phyloP scores from a whole-genome alignment of 2,888 invertebrate genomes.

The Agriopis marginaria region DNA sequence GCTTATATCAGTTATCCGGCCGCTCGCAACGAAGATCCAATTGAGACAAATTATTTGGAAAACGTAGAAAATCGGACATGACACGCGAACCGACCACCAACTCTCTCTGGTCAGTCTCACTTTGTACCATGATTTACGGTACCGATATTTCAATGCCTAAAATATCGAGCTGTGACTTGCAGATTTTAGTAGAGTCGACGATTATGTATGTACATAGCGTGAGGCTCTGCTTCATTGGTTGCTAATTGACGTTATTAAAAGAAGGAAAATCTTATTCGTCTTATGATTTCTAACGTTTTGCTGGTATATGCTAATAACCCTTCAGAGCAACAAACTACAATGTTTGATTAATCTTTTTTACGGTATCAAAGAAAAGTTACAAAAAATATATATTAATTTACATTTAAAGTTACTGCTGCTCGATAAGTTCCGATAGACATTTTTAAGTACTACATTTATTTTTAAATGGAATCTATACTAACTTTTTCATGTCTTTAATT shows the following conservation, averaged over 20 bases:
- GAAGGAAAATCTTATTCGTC: background rate
- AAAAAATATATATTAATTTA: no score
- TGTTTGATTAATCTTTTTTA: no score
- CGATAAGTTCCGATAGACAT: no score
- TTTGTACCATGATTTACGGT: constrained; percentile 45
- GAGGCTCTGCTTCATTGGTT: constrained; percentile 19
- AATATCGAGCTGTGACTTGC: constrained; percentile 35
- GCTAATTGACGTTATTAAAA: background rate
- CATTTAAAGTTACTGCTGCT: no score
- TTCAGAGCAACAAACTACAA: background rate
- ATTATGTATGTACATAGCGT: constrained; percentile 14
- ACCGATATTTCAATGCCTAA: constrained; percentile 36
- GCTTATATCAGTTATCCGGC: constrained; percentile 48
- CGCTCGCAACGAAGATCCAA: constrained; percentile 47
- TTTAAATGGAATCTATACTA: no score
- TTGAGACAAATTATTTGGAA: constrained; percentile 66
- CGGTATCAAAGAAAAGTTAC: no score
- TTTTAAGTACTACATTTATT: no score
- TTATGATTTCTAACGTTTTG: constrained; percentile 1
- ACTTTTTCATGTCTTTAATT: no score
- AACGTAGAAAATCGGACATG: constrained; percentile 60
- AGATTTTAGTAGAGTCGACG: constrained; percentile 20
- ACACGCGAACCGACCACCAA: constrained; percentile 48
- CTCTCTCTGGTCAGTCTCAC: constrained; percentile 52
- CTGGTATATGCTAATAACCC: background rate